These are phyloP conservation scores for Phrynocephalus vlangalii DNA, from an alignment of 2,797 vertebrate species.

Conservation along the genomic window DNA sequence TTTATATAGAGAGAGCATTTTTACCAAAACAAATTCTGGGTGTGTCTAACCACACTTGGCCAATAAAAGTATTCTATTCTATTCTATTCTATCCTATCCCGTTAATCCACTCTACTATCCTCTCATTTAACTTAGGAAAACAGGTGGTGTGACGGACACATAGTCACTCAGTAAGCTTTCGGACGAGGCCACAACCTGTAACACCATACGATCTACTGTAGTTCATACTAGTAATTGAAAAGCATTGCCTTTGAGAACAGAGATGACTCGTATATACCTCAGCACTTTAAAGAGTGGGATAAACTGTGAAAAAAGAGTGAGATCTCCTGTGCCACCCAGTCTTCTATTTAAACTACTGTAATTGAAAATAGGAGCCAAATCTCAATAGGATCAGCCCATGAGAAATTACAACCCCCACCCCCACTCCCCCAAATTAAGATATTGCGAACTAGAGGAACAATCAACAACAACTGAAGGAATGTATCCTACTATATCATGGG, in stretches of 20 bases:
- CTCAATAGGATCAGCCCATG: background rate
- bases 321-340: background rate
- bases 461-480: background rate
- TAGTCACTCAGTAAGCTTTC: no score
- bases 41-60: no score
- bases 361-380: background rate
- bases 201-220: no score
- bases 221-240: no score
- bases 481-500: background rate
- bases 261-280: no score
- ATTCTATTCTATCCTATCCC: no score
- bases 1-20: no score
- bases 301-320: background rate
- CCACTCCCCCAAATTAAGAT: background rate
- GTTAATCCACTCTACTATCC: background rate
- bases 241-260: no score
- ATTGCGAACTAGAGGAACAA: background rate
- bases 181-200: no score
- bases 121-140: background rate
- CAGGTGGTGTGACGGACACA: no score
- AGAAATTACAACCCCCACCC: background rate
- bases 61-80: no score
- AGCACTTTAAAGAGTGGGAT: background rate
- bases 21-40: no score
- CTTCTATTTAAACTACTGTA: background rate